Conservation (phyloP, 2,113 vertebrate species). For the Drymodes brunneopygia region DNA sequence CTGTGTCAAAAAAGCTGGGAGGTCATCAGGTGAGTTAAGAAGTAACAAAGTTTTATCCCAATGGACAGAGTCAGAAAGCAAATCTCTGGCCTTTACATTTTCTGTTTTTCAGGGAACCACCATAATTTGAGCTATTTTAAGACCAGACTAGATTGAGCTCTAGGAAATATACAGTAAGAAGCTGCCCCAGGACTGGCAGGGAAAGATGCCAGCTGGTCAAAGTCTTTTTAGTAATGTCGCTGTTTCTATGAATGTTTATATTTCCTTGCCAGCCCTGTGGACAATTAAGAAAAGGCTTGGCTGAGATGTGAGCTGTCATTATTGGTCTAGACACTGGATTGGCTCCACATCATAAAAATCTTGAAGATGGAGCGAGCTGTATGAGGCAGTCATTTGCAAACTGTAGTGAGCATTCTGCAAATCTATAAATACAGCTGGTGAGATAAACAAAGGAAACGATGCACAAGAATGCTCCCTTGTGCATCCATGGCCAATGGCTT, state of each 20-base stretch:
- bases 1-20: background rate
- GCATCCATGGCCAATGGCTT: background rate
- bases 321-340: constrained; percentile 58
- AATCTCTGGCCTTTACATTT: background rate
- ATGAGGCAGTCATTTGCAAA: background rate
- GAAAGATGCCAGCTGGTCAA: constrained; percentile 23
- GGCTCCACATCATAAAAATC: constrained; percentile 49
- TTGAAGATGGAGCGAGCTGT: background rate
- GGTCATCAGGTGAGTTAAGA: background rate
- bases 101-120: constrained; percentile 1
- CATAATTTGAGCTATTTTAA: constrained; percentile 29
- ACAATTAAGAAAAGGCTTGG: constrained; percentile 69
- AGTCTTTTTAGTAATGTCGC: background rate
- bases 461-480: background rate
- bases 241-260: constrained; percentile 8
- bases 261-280: constrained; percentile 56
- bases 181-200: constrained; percentile 32
- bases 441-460: background rate
- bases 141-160: background rate
- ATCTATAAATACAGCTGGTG: background rate
- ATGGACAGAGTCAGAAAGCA: background rate
- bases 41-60: background rate
- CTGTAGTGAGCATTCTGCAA: background rate
- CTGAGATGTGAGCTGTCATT: constrained; percentile 65
- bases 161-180: constrained; percentile 48